A percentile compares a stretch with the other conserved stretches of the same genome.
Evolutionary conservation across 2,797 vertebrate species (phyloP).

Genomic region (Acrocephalus scirpaceus): DNA sequence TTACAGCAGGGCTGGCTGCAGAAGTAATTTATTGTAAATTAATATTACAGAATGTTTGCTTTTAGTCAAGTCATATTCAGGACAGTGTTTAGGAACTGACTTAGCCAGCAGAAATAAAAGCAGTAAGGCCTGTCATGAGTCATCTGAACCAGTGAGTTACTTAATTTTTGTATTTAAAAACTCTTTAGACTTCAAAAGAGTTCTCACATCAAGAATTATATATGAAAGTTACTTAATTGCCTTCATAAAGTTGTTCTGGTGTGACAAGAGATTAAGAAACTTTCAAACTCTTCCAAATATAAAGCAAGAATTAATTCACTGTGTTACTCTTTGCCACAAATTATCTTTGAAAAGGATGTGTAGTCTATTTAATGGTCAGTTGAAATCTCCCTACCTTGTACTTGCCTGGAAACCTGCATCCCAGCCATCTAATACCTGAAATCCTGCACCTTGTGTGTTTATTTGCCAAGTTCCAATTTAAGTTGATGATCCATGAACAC

Average conservation of each 20-base stretch:
- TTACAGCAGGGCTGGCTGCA: not conserved
- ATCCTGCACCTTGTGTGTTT: not conserved
- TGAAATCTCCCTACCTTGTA: not conserved
- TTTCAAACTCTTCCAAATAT: not conserved
- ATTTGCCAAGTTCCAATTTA: not conserved
- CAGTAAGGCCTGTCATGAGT: not conserved
- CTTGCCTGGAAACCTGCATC: not conserved
- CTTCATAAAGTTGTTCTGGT: not conserved
- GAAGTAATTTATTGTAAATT: slow-evolving; percentile 13
- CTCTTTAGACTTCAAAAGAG: not conserved
- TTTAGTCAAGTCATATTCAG: not conserved
- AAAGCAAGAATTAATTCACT: not conserved
- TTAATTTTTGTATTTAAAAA: not conserved
- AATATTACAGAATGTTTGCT: slow-evolving; percentile 4
- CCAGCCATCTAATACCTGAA: not conserved
- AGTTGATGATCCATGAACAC: not conserved
- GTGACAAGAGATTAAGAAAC: not conserved
- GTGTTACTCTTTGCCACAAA: not conserved
- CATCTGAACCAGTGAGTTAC: not conserved
- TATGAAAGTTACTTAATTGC: not conserved
- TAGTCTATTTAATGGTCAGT: not conserved
- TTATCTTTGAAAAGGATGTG: not conserved
- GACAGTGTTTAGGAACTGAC: not conserved
- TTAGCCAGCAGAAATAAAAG: not conserved
- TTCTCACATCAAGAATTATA: not conserved